These are phyloP conservation scores for Argyresthia albistria DNA, from an alignment of 2,888 invertebrate genomes.

Conservation along the genomic window DNA sequence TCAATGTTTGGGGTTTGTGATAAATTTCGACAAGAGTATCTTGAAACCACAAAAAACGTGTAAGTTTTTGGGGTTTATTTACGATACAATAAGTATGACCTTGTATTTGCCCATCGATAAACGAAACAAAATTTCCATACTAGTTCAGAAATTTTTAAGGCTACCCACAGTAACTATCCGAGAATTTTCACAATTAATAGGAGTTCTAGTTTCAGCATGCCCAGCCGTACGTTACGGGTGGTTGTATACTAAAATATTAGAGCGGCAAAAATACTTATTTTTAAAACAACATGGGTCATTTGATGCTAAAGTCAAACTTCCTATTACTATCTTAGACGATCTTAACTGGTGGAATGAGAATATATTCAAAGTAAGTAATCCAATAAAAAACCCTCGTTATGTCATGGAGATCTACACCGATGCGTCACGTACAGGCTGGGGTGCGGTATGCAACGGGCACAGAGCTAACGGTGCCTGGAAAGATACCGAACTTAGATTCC, in stretches of 20 bases:
- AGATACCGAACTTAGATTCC: too few species aligned
- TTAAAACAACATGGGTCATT: background rate
- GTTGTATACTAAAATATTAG: conserved; percentile 5
- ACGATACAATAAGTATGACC: background rate
- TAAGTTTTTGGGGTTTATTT: too few species aligned
- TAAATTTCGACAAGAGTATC: background rate
- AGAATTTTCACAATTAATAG: conserved; percentile 4
- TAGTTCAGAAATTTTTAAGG: background rate
- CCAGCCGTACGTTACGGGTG: conserved; percentile 4
- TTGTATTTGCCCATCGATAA: conserved; percentile 4
- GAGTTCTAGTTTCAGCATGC: background rate
- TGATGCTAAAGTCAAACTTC: background rate
- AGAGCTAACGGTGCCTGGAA: conserved; percentile 16
- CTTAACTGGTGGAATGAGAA: conserved; percentile 15
- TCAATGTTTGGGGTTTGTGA: too few species aligned
- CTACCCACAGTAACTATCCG: background rate
- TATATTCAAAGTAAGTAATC: conserved; percentile 5
- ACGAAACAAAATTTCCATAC: background rate
- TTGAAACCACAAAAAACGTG: too few species aligned
- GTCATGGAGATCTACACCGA: conserved; percentile 17
- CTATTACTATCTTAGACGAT: conserved; percentile 8
- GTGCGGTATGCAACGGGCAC: conserved; percentile 11
- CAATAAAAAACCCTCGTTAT: conserved; percentile 10
- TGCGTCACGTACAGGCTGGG: conserved; percentile 17
- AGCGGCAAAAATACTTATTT: conserved; percentile 3